phyloP scores from a whole-genome alignment of 2,888 invertebrate genomes.

The Plebejus melissa region DNA sequence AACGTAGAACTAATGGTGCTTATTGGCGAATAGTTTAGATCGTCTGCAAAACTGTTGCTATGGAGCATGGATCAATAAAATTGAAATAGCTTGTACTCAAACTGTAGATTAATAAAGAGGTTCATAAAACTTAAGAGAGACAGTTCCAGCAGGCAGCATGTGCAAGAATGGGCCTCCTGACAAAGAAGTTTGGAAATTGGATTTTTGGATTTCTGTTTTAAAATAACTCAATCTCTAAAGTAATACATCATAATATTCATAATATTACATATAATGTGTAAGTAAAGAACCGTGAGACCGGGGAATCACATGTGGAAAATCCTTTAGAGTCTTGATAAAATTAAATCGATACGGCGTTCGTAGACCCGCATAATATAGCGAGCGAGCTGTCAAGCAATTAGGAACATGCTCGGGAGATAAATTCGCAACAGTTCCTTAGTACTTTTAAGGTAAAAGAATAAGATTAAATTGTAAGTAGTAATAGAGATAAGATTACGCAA shows the following conservation, averaged over 20 bases:
- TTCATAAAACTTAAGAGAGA: no score
- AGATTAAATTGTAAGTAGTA: neutral
- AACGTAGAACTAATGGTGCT: neutral
- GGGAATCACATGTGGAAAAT: slow-evolving; percentile 16
- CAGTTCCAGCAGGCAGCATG: no score
- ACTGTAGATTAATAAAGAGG: no score
- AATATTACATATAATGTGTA: neutral
- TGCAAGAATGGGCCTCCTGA: no score
- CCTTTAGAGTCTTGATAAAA: neutral
- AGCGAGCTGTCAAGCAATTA: slow-evolving; percentile 1
- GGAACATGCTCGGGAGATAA: neutral
- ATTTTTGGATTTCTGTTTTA: neutral
- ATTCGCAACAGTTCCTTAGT: neutral
- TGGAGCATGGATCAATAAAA: neutral
- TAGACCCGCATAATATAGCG: slow-evolving; percentile 3
- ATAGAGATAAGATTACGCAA: neutral
- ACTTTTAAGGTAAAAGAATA: neutral
- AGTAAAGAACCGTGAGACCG: neutral
- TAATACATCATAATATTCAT: neutral
- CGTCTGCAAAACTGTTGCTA: neutral
- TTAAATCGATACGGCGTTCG: neutral
- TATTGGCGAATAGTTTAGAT: neutral
- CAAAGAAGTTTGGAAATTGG: neutral
- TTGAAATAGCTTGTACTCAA: neutral
- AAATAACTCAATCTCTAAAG: neutral